Evolutionary conservation across 2,797 vertebrate species (phyloP), one percentile per base, ranked within the genome.

Genomic region (Acropternis orthonyx): DNA sequence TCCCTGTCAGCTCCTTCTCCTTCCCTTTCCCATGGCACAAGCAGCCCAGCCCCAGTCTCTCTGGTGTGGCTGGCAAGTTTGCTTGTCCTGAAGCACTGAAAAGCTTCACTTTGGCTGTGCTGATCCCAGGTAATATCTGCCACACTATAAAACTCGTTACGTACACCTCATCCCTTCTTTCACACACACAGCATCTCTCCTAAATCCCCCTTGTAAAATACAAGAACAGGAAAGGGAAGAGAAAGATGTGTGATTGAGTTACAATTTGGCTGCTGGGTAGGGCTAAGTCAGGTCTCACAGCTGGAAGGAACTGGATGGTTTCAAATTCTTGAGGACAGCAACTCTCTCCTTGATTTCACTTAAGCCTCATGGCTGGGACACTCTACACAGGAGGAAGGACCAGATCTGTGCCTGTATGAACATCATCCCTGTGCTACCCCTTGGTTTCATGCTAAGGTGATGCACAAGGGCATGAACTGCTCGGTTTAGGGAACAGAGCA

Each of bases 401-500:
- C 28, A 43, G 63, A 8, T 24, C 59, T 5, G 5, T 34, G 30
- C 12, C 14, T 3, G 5, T 12, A 17, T 2, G 59, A 72, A 30
- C 62, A 55, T 8, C 14, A 30, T 3, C 37, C 41, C n/a, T 8
- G 22, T 1, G 36, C 58, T 51, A 10, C 9, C 37, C 22, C 52
- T 37, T 14, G n/a, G 26, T 34, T 87, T 61, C 7, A 1, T 0
- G 4, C 43, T 20, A 10, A 30, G 34, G 17, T 27, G 48, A 14
- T 7, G 19, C 78, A 8, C 1, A 4, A 44, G 27, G 30, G 44
- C 51, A 22, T 0, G 3, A 21, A 10, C 7, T 2, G 1, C 61
- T 17, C 55, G 16, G 32, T 30, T 32, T 1, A 30, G 19, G n/a
- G 44, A 13, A 30, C 16, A 44, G 41, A 65, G 20, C 43, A 59